Percentiles rank a stretch among this genome's conserved stretches.
These are phyloP conservation scores for Lontra canadensis DNA, from an alignment of 2,113 vertebrate genomes.

Conservation along the genomic window DNA sequence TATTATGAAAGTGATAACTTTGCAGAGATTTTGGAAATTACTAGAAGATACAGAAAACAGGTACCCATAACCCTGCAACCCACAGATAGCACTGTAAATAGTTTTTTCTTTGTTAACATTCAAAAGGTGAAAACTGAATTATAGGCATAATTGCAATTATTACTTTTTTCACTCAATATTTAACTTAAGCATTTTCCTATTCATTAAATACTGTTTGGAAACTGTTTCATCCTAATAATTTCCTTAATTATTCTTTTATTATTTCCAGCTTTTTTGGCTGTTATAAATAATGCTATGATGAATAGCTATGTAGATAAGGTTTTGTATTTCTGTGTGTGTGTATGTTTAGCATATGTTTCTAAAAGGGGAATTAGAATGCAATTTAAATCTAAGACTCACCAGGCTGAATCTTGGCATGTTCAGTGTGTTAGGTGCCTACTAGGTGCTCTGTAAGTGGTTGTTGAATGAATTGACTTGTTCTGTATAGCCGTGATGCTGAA, in stretches of 20 bases:
- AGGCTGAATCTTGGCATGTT: not conserved
- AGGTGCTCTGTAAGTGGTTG: not conserved
- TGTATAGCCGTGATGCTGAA: not conserved
- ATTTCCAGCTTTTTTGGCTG: conserved; percentile 14
- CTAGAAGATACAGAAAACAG: not conserved
- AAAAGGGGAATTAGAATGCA: not conserved
- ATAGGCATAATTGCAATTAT: not conserved
- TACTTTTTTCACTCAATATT: conserved; percentile 16
- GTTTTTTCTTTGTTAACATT: not conserved
- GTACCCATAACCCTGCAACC: not conserved
- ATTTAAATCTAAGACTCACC: not conserved
- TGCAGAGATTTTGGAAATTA: not conserved
- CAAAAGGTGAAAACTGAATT: not conserved
- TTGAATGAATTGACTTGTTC: not conserved
- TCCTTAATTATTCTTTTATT: not conserved
- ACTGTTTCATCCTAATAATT: conserved; percentile 18
- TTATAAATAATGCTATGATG: not conserved
- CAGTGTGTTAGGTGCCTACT: not conserved
- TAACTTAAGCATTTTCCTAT: not conserved
- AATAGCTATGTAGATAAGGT: not conserved
- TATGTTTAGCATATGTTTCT: not conserved
- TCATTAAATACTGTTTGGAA: conserved; percentile 33
- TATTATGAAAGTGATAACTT: not conserved
- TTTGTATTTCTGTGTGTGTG: not conserved
- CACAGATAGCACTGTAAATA: not conserved